A percentile compares a stretch with the other conserved stretches of the same genome.
Conservation (phyloP, 2,113 vertebrate genomes). For the Tauraco erythrolophus region DNA sequence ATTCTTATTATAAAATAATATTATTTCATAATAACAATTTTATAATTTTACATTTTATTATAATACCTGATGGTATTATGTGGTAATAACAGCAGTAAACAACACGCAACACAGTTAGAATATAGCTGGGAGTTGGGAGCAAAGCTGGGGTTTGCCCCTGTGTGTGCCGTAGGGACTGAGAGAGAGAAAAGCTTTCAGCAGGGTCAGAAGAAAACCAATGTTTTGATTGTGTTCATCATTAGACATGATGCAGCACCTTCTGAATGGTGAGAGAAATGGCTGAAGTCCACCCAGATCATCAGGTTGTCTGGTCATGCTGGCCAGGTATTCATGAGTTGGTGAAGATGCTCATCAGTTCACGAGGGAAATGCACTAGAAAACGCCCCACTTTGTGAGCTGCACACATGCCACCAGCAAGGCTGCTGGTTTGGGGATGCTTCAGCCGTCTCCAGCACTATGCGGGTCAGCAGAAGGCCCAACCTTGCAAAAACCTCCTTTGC, state of each 20-base stretch:
- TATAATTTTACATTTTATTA: neutral
- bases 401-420: accelerated
- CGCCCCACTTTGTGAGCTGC: neutral
- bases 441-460: neutral
- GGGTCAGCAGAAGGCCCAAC: neutral
- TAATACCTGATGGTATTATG: neutral
- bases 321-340: neutral
- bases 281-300: neutral
- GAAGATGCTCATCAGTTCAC: neutral
- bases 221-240: neutral
- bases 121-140: neutral
- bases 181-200: neutral
- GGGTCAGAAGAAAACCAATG: neutral
- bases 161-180: neutral
- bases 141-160: neutral
- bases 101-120: neutral
- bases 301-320: neutral
- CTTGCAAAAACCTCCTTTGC: neutral
- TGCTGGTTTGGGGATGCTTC: accelerated
- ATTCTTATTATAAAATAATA: too few relatives aligned
- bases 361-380: neutral
- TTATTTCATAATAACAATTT: neutral
- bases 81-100: neutral
- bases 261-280: neutral
- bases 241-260: neutral